Evolutionary conservation across 2,797 vertebrate genomes (phyloP), one percentile per base, ranked within the genome.

Genomic region (Decapterus maruadsi): DNA sequence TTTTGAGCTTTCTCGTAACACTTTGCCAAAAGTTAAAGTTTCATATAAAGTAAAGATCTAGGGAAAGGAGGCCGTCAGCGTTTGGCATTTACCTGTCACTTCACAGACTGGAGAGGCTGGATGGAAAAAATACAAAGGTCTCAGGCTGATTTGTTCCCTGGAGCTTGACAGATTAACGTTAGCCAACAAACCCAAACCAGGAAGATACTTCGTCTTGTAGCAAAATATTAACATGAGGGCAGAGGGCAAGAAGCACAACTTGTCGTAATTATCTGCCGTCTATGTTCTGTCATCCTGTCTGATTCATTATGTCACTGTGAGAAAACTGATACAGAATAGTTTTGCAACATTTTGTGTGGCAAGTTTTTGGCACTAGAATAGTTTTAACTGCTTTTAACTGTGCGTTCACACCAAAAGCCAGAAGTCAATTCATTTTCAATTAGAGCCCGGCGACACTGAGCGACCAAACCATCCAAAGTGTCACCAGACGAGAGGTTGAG

Each of bases 121-220:
- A 66, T 63, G 38, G 58, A 69, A 29, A 73, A 60, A 26, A 34
- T 36, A 78, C 71, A 74, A 55, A 38, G 45, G 70, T 83, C 56
- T 59, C 45, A n/a, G 50, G 51, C 58, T 75, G 54, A 72, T 86
- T 75, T 77, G 70, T 81, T 81, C 80, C 59, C 74, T 73, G 57
- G 64, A 72, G 78, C 65, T 14, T 63, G 57, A 72, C 62, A 51
- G 13, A 42, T 56, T 1, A 62, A 31, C 45, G 53, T 58, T 17
- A 40, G 67, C 38, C 48, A 42, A 0, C 16, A 29, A 34, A 0
- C 0, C 16, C 48, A 34, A 0, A 65, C 43, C 42, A 68, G 13
- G 26, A 42, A 46, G 31, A 60, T 51, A 26, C 53, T n/a, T 53
- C 17, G 13, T 40, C 51, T 70, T 17, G 34, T 26, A 20, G 26